Evolutionary conservation across 1,140 invertebrate species (phyloP), one percentile per base, ranked within the genome.

Genomic region (Tetramorium simillimum): DNA sequence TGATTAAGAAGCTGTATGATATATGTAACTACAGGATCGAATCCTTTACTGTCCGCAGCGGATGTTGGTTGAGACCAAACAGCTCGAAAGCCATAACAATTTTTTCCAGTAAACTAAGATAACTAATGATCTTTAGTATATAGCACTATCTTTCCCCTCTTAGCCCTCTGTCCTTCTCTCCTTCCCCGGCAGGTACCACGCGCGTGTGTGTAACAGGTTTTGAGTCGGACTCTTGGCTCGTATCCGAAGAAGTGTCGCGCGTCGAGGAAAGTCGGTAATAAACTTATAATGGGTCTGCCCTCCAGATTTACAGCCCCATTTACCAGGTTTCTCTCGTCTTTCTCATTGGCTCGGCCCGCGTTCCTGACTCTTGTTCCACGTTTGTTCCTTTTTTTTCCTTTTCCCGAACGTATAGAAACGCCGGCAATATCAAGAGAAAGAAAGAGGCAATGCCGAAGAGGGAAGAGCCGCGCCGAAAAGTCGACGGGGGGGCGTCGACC

Each of bases 261-360:
- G 89, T 80, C 85, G 81, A 76, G 90, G 80, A 90, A 90, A 89
- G 87, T 76, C 87, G 81, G 92, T 92, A 92, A 92, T 93, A 92
- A 93, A 93, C 91, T 91, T 92, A 92, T 93, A 93, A 93, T 93
- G 88, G 90, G 80, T 87, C 88, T 91, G 81, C 63, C 87, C 72
- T 86, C 86, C 72, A 88, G 88, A 92, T 92, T 92, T 92, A 92
- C 91, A 90, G 91, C 76, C 86, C 73, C 86, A 89, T 92, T 91
- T 91, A 88, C 89, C 85, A 85, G 62, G 86, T 77, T 89, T 49
- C 87, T 85, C 73, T 60, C 62, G 46, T 53, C 60, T 86, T 40
- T 33, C 78, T 84, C 49, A 62, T 88, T 87, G 75, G 24, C 51
- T 69, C 43, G 58, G 33, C 16, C 14, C 60, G 46, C 89, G 72